Conservation (phyloP, 2,113 vertebrate species). For the Sinocyclocheilus anophthalmus region DNA sequence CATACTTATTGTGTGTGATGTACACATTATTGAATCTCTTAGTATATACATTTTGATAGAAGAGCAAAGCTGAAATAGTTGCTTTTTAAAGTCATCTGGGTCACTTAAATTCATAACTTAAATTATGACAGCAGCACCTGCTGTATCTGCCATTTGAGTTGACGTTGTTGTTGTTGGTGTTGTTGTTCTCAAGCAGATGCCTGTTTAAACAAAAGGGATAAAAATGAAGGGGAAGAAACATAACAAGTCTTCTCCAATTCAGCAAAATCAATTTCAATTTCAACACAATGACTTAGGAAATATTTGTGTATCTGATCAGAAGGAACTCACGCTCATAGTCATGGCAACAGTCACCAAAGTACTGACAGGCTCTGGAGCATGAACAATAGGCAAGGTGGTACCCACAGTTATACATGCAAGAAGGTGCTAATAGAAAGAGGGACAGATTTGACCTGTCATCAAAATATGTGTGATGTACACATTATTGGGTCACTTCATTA, state of each 20-base stretch:
- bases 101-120: neutral
- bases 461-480: neutral
- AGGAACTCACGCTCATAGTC: constrained; percentile 53
- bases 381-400: neutral
- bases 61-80: too few species aligned
- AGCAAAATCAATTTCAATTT: neutral
- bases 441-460: too few species aligned
- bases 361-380: constrained; percentile 51
- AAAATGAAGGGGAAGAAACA: too few species aligned
- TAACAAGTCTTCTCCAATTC: too few species aligned
- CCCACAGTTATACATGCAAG: constrained; percentile 60
- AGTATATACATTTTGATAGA: too few species aligned
- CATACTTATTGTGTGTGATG: too few species aligned
- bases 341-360: constrained; percentile 50
- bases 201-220: too few species aligned
- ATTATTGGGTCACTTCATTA: constrained; percentile 16
- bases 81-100: neutral
- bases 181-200: too few species aligned
- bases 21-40: too few species aligned
- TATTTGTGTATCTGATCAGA: neutral
- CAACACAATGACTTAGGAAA: neutral
- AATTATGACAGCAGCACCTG: neutral
- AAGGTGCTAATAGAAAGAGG: neutral
- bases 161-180: neutral
- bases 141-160: neutral